phyloP scores from a whole-genome alignment of 2,888 invertebrate species.

The Rotaria macrura region DNA sequence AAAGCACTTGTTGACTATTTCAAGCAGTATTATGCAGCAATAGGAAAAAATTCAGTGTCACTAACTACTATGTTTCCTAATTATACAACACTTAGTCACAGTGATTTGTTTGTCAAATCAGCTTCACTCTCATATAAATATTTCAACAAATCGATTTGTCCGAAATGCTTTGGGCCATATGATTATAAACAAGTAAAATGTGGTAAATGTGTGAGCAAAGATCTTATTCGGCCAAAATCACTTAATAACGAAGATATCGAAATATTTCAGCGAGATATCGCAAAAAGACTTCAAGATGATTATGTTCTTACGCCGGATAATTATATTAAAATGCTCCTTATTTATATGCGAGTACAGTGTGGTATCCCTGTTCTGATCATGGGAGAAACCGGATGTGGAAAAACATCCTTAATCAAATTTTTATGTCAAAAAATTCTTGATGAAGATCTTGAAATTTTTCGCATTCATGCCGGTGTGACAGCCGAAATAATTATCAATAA shows the following conservation, averaged over 20 bases:
- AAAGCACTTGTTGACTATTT: neutral
- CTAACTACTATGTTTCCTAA: neutral
- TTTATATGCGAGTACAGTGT: conserved; percentile 46
- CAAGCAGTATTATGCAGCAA: neutral
- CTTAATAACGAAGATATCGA: neutral
- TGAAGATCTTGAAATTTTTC: conserved; percentile 35
- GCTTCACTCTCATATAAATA: no score
- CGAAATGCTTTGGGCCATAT: conserved; percentile 19
- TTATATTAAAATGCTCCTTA: conserved; percentile 46
- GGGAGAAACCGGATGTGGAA: conserved; percentile 48
- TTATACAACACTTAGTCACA: no score
- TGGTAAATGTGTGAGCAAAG: neutral
- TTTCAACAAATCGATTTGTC: no score
- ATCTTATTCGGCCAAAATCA: neutral
- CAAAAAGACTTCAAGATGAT: neutral
- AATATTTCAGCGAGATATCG: neutral
- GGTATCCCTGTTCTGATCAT: conserved; percentile 47
- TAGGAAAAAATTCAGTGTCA: neutral
- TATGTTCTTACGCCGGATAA: conserved; percentile 47
- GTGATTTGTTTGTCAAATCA: no score
- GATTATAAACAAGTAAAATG: conserved; percentile 40
- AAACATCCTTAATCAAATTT: conserved; percentile 44
- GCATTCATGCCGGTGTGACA: conserved; percentile 43
- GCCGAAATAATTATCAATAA: conserved; percentile 40
- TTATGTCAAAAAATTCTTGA: conserved; percentile 43